These are phyloP conservation scores for Carapus acus DNA, from an alignment of 2,797 vertebrate species.

Conservation along the genomic window DNA sequence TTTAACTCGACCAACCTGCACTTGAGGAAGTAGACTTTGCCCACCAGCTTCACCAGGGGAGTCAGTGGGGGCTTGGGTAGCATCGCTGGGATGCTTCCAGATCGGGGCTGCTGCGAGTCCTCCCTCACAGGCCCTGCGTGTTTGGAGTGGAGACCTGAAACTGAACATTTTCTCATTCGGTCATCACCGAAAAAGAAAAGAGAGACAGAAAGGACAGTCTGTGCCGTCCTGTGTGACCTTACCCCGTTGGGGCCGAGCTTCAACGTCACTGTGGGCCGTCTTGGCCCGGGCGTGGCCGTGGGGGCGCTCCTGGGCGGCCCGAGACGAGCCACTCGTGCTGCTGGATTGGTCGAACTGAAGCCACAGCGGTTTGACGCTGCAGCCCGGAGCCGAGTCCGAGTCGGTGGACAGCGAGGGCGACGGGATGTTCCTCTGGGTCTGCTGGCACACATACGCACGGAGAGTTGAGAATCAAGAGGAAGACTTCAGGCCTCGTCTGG, in stretches of 20 bases:
- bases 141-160: slow-evolving; percentile 75
- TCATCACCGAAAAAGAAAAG: neutral
- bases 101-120: slow-evolving; percentile 75
- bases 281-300: slow-evolving; percentile 44
- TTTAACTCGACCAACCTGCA: slow-evolving; percentile 77
- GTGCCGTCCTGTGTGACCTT: slow-evolving; percentile 7
- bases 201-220: too few species aligned
- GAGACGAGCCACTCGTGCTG: slow-evolving; percentile 45
- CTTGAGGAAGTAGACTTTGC: slow-evolving; percentile 92
- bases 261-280: slow-evolving; percentile 45
- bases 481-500: too few species aligned
- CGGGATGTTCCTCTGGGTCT: slow-evolving; percentile 46
- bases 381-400: slow-evolving; percentile 50
- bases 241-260: slow-evolving; percentile 58
- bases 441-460: neutral
- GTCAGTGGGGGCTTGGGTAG: slow-evolving; percentile 87
- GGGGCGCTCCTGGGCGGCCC: slow-evolving; percentile 30
- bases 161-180: slow-evolving; percentile 4
- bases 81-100: slow-evolving; percentile 84
- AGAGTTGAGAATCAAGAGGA: too few species aligned
- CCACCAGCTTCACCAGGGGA: slow-evolving; percentile 87
- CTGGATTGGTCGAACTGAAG: slow-evolving; percentile 41
- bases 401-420: slow-evolving; percentile 50
- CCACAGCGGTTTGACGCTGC: slow-evolving; percentile 42
- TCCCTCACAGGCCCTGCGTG: slow-evolving; percentile 50